Base-by-base conservation (phyloP, 2,797 vertebrate genomes). In the Ficedula albicollis region DNA sequence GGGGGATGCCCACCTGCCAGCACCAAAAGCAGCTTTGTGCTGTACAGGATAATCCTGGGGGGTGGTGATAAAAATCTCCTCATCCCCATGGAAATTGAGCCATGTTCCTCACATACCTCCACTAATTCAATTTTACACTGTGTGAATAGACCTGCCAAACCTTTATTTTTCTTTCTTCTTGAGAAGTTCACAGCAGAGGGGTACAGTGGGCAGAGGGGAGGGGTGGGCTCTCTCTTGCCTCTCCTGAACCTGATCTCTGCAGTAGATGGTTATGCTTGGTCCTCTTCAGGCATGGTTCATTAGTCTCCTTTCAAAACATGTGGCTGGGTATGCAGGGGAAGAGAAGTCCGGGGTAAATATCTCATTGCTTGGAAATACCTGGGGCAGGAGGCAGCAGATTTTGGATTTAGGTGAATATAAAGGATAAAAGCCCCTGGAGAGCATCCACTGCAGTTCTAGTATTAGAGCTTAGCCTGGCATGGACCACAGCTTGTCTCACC, bases 51-150 rank as follows among this genome's bases (percentile, higher is more conserved):
- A 96, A 96, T 85, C 84, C 88, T 83, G 55, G 67, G 70, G 76
- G 25, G 2, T 11, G 63, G 32, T 43, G 96, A 97, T 97, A 98
- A 95, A 97, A 88, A 97, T 97, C 96, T 97, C 66, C 95, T 97
- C 76, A 95, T 94, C 95, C 92, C 95, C 95, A 36, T 95, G 96
- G 96, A 96, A 95, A 98, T 97, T 0, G 49, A 97, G 93, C 92
- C 83, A 78, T 94, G 95, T 84, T 97, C 90, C 66, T 95, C 94
- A 96, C 96, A 97, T 94, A 96, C 95, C 85, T 44, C 90, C 7
- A 4, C 85, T 96, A 97, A 98, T 97, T 97, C 92, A 94, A 97
- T 97, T 97, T 96, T 95, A 87, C 91, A 96, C 49, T 36, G 85
- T 93, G 78, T 87, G 91, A 95, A 74, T n/a, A 95, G 97, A 97